Conservation (phyloP, 2,113 vertebrate species). For the Kryptolebias marmoratus region DNA sequence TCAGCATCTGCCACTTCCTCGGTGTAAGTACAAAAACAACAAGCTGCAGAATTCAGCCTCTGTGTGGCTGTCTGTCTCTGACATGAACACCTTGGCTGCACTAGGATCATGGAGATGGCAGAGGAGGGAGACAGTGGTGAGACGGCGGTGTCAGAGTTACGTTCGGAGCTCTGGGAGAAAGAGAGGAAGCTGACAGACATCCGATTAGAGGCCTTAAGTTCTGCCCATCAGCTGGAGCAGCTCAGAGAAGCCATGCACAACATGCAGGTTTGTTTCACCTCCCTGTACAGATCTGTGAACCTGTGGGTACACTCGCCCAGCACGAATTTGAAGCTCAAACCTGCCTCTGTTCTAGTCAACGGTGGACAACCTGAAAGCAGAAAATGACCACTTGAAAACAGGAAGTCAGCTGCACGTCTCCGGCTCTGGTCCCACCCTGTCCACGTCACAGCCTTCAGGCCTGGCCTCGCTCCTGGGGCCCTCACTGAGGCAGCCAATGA, state of each 20-base stretch:
- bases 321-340: neutral
- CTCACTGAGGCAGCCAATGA: conserved; percentile 86
- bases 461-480: conserved; percentile 81
- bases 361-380: conserved; percentile 92
- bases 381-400: conserved; percentile 95
- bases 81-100: conserved; percentile 9
- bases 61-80: neutral
- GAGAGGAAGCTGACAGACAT: conserved; percentile 96
- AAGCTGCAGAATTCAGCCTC: neutral
- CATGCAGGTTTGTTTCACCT: conserved; percentile 87
- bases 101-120: conserved; percentile 84
- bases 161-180: conserved; percentile 94
- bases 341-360: conserved; percentile 81
- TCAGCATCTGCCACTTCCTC: conserved; percentile 84
- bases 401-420: conserved; percentile 74
- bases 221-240: conserved; percentile 94
- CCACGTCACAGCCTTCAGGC: conserved; percentile 81
- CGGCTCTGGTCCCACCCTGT: conserved; percentile 77
- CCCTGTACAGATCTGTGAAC: neutral
- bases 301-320: neutral
- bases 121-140: conserved; percentile 86
- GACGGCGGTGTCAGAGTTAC: conserved; percentile 89
- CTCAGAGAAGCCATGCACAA: conserved; percentile 94
- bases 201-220: conserved; percentile 93
- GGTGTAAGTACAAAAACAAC: conserved; percentile 68